These are phyloP conservation scores for Condylura cristata DNA, from an alignment of 2,113 vertebrate genomes.

Conservation along the genomic window DNA sequence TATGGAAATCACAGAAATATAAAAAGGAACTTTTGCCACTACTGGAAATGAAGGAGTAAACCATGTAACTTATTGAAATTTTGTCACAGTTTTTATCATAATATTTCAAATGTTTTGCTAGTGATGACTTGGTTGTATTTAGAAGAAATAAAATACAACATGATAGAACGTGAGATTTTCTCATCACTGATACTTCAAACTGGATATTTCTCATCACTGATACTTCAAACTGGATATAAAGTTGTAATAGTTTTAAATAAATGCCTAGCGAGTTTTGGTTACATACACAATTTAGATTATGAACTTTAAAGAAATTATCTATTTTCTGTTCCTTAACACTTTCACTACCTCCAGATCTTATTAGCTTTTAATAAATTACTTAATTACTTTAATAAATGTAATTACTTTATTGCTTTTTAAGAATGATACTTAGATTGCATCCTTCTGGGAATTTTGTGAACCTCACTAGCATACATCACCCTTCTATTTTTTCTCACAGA, in stretches of 20 bases:
- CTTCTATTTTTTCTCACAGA: background rate
- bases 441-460: background rate
- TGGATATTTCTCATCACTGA: too few relatives aligned
- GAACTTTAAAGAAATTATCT: background rate
- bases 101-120: conserved; percentile 4
- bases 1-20: background rate
- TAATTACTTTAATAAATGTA: too few relatives aligned
- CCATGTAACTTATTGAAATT: background rate
- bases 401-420: background rate
- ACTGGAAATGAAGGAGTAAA: background rate
- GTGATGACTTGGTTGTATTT: background rate
- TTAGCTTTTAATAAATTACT: background rate
- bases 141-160: conserved; percentile 25
- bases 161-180: background rate
- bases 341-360: background rate
- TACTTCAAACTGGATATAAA: background rate
- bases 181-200: too few relatives aligned
- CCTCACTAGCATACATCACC: background rate
- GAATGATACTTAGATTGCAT: background rate
- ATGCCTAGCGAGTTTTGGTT: background rate
- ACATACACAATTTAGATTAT: background rate
- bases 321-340: background rate
- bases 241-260: background rate
- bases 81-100: background rate
- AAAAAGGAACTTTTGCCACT: background rate